These are phyloP conservation scores for Hippocampus comes DNA, from an alignment of 2,113 vertebrate species.

Conservation along the genomic window DNA sequence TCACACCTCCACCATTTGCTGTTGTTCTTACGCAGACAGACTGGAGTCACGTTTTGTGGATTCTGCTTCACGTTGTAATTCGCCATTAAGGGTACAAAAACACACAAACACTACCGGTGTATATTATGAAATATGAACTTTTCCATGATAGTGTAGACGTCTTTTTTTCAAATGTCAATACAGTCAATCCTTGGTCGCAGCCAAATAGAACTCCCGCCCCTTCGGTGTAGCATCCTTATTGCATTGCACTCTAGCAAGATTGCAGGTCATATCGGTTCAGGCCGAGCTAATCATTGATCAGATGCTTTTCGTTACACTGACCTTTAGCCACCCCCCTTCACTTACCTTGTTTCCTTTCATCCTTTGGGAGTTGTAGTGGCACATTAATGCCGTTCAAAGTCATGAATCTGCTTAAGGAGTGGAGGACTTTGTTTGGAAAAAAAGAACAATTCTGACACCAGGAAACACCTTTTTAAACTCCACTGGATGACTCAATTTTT, in stretches of 20 bases:
- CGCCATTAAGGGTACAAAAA: background rate
- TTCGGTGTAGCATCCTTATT: constrained; percentile 20
- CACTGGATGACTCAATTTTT: constrained; percentile 21
- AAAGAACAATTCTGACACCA: background rate
- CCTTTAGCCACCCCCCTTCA: constrained; percentile 17
- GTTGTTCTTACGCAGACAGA: too few relatives aligned
- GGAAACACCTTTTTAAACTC: constrained; percentile 22
- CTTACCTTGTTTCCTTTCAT: background rate
- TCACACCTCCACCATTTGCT: too few relatives aligned
- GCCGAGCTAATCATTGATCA: constrained; percentile 58
- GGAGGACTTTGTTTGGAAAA: background rate
- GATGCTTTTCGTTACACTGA: constrained; percentile 17
- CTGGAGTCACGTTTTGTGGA: too few relatives aligned
- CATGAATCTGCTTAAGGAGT: background rate
- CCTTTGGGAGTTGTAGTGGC: background rate
- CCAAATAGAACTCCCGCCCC: background rate
- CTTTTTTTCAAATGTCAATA: background rate
- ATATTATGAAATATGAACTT: background rate
- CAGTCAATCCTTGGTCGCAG: too few relatives aligned
- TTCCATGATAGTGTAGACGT: background rate
- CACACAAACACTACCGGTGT: background rate
- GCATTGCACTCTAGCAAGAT: constrained; percentile 11
- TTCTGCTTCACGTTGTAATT: too few relatives aligned
- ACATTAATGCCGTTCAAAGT: constrained; percentile 5
- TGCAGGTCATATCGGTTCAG: constrained; percentile 19